Evolutionary conservation across 2,888 invertebrate genomes (phyloP).

Genomic region (Morinoia aosen): DNA sequence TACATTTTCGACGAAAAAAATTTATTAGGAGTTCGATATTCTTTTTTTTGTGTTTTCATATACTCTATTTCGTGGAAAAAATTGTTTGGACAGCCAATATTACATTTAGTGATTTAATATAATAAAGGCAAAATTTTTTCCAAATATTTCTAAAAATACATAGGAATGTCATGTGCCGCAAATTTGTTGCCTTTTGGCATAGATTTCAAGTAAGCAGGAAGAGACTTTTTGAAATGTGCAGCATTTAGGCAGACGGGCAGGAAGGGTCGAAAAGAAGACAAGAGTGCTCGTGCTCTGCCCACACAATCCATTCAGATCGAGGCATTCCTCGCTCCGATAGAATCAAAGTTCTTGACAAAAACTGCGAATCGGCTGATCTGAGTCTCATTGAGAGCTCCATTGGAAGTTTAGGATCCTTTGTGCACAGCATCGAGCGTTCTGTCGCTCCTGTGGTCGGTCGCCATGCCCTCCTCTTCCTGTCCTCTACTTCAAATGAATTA

Average conservation of each 20-base stretch:
- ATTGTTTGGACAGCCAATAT: too few species aligned
- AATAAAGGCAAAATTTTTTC: too few species aligned
- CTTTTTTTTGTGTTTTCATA: too few species aligned
- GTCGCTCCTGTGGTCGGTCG: conserved; percentile 34
- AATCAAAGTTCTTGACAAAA: conserved; percentile 46
- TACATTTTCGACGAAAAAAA: too few species aligned
- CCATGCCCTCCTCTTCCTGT: background rate
- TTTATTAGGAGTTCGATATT: too few species aligned
- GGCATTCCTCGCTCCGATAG: conserved; percentile 43
- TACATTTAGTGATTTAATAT: too few species aligned
- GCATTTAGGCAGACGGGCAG: background rate
- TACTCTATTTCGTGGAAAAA: too few species aligned
- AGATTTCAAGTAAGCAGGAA: conserved; percentile 5
- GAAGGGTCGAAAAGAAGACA: background rate
- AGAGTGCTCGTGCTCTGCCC: conserved; percentile 37
- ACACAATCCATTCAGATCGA: background rate
- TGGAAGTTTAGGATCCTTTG: conserved; percentile 35
- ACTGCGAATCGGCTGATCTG: conserved; percentile 47
- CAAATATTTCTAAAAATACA: background rate
- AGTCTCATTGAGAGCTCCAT: conserved; percentile 42
- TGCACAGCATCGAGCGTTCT: background rate
- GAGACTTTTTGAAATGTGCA: background rate
- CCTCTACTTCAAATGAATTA: background rate
- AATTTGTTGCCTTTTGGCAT: background rate
- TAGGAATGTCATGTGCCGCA: background rate